Evolutionary conservation across 2,797 vertebrate species (phyloP).

Genomic region (Sebastolobus altivelis): DNA sequence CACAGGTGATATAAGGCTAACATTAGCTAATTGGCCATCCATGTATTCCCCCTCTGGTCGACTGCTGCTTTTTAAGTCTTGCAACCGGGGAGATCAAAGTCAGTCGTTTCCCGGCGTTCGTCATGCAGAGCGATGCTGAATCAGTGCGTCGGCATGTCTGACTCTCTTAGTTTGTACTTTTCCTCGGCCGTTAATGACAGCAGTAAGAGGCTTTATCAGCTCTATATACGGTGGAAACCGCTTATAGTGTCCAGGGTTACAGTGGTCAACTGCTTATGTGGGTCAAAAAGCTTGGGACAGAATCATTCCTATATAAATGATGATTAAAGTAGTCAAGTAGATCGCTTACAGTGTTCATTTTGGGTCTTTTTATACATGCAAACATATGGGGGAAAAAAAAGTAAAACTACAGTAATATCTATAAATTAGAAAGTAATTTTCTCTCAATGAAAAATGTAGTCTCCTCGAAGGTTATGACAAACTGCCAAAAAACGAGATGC

Average conservation of each 20-base stretch:
- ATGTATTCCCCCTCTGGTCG: background rate
- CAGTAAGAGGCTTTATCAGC: background rate
- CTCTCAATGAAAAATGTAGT: background rate
- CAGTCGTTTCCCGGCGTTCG: constrained; percentile 1
- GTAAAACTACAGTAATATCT: too few species aligned
- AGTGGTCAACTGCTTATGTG: background rate
- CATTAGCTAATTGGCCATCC: constrained; percentile 7
- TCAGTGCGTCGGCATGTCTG: constrained; percentile 29
- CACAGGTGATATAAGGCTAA: background rate
- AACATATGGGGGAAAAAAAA: too few species aligned
- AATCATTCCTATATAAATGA: background rate
- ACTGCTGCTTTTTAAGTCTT: background rate
- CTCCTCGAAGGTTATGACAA: too few species aligned
- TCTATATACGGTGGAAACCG: background rate
- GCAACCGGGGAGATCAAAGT: constrained; percentile 33
- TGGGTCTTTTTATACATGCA: background rate
- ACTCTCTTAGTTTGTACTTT: constrained; percentile 15
- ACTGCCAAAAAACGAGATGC: too few species aligned
- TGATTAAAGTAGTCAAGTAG: background rate
- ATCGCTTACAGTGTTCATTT: background rate
- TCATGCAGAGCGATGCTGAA: constrained; percentile 19
- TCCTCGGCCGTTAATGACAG: constrained; percentile 2
- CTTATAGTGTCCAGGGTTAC: background rate
- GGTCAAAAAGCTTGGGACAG: background rate
- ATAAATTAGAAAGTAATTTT: too few species aligned